A percentile compares a stretch with the other conserved stretches of the same genome.
These are phyloP conservation scores for Drosophila truncata DNA, from an alignment of 1,140 invertebrate species.

Conservation along the genomic window DNA sequence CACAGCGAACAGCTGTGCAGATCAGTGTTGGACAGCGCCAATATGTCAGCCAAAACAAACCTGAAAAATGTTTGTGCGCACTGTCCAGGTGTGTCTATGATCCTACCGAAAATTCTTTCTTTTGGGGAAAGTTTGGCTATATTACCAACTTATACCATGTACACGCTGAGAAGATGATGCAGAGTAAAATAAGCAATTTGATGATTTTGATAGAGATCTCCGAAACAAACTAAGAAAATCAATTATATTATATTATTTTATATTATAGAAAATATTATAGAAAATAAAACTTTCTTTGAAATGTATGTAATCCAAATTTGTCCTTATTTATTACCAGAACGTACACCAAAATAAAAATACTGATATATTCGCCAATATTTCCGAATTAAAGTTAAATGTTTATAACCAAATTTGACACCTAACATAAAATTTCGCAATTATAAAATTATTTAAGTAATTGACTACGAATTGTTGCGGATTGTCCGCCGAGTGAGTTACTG, in stretches of 20 bases:
- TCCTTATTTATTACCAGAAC: background rate
- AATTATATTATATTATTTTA: too few relatives aligned
- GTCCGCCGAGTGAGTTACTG: conserved; percentile 1
- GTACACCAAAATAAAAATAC: background rate
- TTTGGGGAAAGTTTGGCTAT: background rate
- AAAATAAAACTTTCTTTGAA: too few relatives aligned
- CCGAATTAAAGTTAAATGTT: background rate
- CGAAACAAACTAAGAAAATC: too few relatives aligned
- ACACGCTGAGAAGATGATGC: background rate
- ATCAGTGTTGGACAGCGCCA: conserved; percentile 45
- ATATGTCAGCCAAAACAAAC: conserved; percentile 52
- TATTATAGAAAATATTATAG: too few relatives aligned
- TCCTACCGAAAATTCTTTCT: background rate
- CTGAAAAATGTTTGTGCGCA: conserved; percentile 13
- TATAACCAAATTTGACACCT: background rate
- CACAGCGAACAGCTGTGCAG: conserved; percentile 48
- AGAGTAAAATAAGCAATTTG: background rate
- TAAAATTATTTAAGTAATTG: background rate
- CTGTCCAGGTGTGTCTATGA: conserved; percentile 7
- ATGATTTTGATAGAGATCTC: background rate
- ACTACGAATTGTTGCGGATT: background rate
- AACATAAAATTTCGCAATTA: background rate
- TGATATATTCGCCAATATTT: background rate
- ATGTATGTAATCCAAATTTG: too few relatives aligned
- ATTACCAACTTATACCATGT: background rate